Percentiles rank a stretch among this genome's conserved stretches.
Conservation (phyloP, 2,888 invertebrate species). For the Crossocerus cetratus region DNA sequence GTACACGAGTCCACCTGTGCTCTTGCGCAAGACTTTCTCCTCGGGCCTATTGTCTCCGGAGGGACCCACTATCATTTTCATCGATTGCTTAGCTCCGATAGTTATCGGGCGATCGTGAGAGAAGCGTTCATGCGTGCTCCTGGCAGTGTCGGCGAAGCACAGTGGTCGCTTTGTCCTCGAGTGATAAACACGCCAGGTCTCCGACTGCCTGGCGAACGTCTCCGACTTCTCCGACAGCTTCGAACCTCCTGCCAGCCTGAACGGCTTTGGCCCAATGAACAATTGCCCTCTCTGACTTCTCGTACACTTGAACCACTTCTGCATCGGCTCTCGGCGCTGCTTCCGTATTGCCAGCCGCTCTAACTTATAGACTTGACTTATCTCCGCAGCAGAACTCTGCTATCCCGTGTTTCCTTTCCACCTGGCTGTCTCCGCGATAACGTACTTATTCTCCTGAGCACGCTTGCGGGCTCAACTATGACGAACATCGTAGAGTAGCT, state of each 20-base stretch:
- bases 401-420: no score
- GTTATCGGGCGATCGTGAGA: slow-evolving; percentile 21
- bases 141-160: slow-evolving; percentile 41
- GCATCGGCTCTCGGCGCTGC: background rate
- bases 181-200: slow-evolving; percentile 45
- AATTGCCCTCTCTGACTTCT: background rate
- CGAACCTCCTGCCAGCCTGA: no score
- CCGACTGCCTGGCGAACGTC: slow-evolving; percentile 6
- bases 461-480: no score
- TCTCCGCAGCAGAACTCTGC: no score
- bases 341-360: background rate
- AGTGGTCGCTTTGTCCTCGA: slow-evolving; percentile 43
- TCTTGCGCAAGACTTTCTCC: background rate
- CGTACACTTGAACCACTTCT: background rate
- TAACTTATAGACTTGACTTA: background rate
- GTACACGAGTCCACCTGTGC: background rate
- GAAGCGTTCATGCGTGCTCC: slow-evolving; percentile 25
- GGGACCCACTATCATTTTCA: slow-evolving; percentile 21
- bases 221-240: slow-evolving; percentile 17
- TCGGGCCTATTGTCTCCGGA: background rate
- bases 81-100: slow-evolving; percentile 18
- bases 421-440: no score
- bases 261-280: slow-evolving; percentile 11
- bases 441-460: no score
- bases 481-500: no score